These are phyloP conservation scores for Cyanoderma ruficeps DNA, from an alignment of 2,113 vertebrate genomes.

Conservation along the genomic window DNA sequence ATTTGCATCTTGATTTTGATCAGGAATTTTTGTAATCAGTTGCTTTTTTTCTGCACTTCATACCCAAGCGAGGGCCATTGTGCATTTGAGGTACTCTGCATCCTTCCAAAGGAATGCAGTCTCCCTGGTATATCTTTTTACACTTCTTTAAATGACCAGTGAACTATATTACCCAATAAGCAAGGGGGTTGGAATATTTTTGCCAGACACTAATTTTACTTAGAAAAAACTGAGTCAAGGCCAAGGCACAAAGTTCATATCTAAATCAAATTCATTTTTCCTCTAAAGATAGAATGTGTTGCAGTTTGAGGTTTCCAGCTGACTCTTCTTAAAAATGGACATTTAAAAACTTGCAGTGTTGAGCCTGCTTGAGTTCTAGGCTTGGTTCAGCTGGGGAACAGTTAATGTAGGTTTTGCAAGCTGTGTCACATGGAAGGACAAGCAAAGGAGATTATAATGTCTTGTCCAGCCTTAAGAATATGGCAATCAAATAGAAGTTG, in stretches of 20 bases:
- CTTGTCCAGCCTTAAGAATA: not conserved
- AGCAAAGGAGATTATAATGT: not conserved
- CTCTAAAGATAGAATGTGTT: not conserved
- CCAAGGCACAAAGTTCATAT: constrained; percentile 39
- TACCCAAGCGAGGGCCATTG: not conserved
- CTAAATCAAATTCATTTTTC: constrained; percentile 24
- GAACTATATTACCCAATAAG: constrained; percentile 31
- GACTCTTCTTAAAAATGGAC: not conserved
- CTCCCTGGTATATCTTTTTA: constrained; percentile 41
- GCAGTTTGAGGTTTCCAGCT: not conserved
- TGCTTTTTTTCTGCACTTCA: not conserved
- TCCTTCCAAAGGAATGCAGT: constrained; percentile 17
- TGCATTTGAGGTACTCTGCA: not conserved
- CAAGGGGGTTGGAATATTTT: not conserved
- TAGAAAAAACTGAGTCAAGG: not conserved
- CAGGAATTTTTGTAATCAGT: not conserved
- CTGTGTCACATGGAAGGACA: not conserved
- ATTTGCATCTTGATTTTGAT: constrained; percentile 51
- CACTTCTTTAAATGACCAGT: constrained; percentile 6
- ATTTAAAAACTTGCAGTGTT: not conserved
- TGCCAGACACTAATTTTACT: constrained; percentile 42
- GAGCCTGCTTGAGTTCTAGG: not conserved
- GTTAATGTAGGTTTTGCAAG: not conserved
- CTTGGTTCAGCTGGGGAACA: not conserved
- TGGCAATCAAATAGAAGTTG: not conserved